Conservation (phyloP, 37 sponge, comb jelly and placozoan species). For the Bolinopsis microptera region DNA sequence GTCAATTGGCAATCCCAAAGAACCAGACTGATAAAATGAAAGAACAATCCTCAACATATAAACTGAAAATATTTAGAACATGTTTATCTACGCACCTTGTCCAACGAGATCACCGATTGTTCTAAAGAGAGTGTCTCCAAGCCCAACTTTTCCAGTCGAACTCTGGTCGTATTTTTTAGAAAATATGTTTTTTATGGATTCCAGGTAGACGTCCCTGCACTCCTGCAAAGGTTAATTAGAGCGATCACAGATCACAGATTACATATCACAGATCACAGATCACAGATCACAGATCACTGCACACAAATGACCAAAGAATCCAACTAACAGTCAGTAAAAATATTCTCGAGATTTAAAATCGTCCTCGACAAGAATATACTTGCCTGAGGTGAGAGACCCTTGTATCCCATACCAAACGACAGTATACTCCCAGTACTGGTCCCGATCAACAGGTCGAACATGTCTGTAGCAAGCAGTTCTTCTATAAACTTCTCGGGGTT, state of each 20-base stretch:
- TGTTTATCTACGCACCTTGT: neutral
- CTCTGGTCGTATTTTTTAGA: constrained; percentile 41
- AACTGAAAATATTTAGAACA: too few species aligned
- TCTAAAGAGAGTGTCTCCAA: constrained; percentile 41
- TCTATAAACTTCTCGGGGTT: constrained; percentile 12
- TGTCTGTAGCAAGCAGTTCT: constrained; percentile 35
- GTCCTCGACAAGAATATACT: too few species aligned
- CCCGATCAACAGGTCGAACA: constrained; percentile 56
- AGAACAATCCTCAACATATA: too few species aligned
- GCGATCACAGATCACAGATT: too few species aligned
- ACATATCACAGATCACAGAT: too few species aligned
- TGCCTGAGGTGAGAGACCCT: constrained; percentile 51
- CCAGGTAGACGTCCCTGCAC: constrained; percentile 51
- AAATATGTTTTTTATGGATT: constrained; percentile 53
- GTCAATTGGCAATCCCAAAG: too few species aligned
- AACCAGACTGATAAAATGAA: too few species aligned
- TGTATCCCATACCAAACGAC: constrained; percentile 63
- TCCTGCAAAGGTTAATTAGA: too few species aligned
- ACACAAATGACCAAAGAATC: too few species aligned
- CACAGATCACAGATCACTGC: too few species aligned
- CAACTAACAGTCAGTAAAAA: too few species aligned
- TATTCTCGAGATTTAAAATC: too few species aligned
- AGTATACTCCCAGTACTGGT: constrained; percentile 45
- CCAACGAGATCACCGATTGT: constrained; percentile 26
- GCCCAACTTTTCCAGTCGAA: constrained; percentile 35